A percentile compares a stretch with the other conserved stretches of the same genome.
These are phyloP conservation scores for Triplophysa dalaica DNA, from an alignment of 2,113 vertebrate genomes.

Conservation along the genomic window DNA sequence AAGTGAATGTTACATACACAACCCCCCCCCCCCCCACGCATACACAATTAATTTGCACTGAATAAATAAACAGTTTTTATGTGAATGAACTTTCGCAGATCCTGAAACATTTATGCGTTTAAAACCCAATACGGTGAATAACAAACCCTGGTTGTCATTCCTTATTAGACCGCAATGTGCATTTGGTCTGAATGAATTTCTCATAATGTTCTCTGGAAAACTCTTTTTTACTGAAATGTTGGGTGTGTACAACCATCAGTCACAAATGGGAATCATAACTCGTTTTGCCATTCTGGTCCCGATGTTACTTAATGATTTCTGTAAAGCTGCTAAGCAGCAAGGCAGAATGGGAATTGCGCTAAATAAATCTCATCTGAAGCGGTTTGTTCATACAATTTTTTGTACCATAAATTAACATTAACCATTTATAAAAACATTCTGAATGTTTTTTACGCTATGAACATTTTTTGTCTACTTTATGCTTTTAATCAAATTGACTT, in stretches of 20 bases:
- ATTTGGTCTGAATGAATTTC: neutral
- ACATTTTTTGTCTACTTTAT: too few species aligned
- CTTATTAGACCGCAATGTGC: conserved; percentile 19
- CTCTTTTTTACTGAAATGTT: neutral
- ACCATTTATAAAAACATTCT: too few species aligned
- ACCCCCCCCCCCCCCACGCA: neutral
- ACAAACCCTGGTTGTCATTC: conserved; percentile 1
- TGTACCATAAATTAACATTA: too few species aligned
- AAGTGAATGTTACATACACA: conserved; percentile 30
- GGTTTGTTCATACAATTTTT: too few species aligned
- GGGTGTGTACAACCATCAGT: neutral
- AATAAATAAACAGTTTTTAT: conserved; percentile 51
- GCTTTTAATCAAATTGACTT: too few species aligned
- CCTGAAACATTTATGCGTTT: conserved; percentile 37
- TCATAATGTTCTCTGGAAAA: neutral
- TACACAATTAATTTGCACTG: conserved; percentile 44
- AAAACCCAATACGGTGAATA: conserved; percentile 23
- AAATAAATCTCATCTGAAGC: too few species aligned
- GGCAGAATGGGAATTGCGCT: too few species aligned
- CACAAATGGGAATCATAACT: neutral
- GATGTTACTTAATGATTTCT: too few species aligned
- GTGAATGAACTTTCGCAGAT: conserved; percentile 41
- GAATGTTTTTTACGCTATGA: too few species aligned
- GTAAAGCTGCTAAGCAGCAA: too few species aligned
- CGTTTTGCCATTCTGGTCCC: too few species aligned